A percentile compares a stretch with the other conserved stretches of the same genome.
These are phyloP conservation scores for Nematolebias whitei DNA, from an alignment of 2,113 vertebrate genomes.

Conservation along the genomic window DNA sequence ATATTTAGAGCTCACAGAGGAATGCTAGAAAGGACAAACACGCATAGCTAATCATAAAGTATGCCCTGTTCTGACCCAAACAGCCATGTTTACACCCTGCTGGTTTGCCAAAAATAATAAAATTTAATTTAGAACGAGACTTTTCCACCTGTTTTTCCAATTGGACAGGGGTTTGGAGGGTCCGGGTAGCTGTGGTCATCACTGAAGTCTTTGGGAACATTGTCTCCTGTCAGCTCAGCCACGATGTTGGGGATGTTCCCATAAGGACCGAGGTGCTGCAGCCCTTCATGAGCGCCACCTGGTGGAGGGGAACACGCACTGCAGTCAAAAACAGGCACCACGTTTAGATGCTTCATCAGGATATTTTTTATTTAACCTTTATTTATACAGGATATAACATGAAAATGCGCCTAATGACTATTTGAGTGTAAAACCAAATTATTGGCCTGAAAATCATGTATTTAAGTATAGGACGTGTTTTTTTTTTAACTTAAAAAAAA, in stretches of 20 bases:
- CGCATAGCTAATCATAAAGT: too few relatives aligned
- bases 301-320: slow-evolving; percentile 41
- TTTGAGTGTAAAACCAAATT: too few relatives aligned
- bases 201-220: slow-evolving; percentile 93
- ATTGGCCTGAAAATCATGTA: too few relatives aligned
- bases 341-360: too few relatives aligned
- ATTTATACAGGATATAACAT: too few relatives aligned
- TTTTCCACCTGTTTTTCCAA: slow-evolving; percentile 89
- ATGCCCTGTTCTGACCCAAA: too few relatives aligned
- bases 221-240: slow-evolving; percentile 95
- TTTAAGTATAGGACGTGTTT: too few relatives aligned
- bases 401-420: too few relatives aligned
- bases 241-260: slow-evolving; percentile 98
- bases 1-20: background rate
- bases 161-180: slow-evolving; percentile 95
- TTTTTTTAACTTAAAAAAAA: too few relatives aligned
- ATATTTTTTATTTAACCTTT: too few relatives aligned
- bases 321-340: background rate
- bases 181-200: slow-evolving; percentile 97
- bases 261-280: slow-evolving; percentile 97
- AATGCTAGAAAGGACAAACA: background rate
- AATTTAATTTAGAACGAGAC: background rate
- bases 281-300: slow-evolving; percentile 96
- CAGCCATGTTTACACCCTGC: background rate
- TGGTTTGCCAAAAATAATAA: background rate